Conservation (phyloP, 1,140 invertebrate species). For the Achatina immaculata region DNA sequence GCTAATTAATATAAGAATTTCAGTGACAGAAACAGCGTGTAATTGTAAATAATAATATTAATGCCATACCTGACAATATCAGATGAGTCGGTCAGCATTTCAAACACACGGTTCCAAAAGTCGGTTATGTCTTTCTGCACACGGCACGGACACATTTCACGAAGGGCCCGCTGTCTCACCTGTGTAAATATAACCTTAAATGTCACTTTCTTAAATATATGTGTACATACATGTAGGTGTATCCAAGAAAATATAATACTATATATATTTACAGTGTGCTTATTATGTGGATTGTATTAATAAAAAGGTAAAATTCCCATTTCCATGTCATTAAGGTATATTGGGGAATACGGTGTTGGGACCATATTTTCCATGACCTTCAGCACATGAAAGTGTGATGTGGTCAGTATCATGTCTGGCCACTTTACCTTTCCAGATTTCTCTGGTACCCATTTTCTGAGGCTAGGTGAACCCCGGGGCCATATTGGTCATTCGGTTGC, state of each 20-base stretch:
- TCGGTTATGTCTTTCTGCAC: constrained; percentile 64
- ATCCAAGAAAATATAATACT: background rate
- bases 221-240: constrained; percentile 3
- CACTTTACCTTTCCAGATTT: too few species aligned
- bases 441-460: too few species aligned
- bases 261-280: too few species aligned
- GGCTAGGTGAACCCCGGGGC: too few species aligned
- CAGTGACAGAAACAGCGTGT: background rate
- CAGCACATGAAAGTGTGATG: too few species aligned
- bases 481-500: too few species aligned
- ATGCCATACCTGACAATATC: constrained; percentile 52
- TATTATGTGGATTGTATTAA: too few species aligned
- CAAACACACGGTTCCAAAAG: constrained; percentile 68
- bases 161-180: constrained; percentile 64
- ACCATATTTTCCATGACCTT: too few species aligned
- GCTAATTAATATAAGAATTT: constrained; percentile 2
- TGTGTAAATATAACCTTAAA: constrained; percentile 7
- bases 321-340: too few species aligned
- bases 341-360: too few species aligned
- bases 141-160: constrained; percentile 69
- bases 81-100: constrained; percentile 64
- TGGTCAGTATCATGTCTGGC: too few species aligned
- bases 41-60: background rate
- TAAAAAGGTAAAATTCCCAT: too few species aligned
- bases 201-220: background rate